These are phyloP conservation scores for Noctuana brunneofusca DNA, from an alignment of 2,888 invertebrate species.

Conservation along the genomic window DNA sequence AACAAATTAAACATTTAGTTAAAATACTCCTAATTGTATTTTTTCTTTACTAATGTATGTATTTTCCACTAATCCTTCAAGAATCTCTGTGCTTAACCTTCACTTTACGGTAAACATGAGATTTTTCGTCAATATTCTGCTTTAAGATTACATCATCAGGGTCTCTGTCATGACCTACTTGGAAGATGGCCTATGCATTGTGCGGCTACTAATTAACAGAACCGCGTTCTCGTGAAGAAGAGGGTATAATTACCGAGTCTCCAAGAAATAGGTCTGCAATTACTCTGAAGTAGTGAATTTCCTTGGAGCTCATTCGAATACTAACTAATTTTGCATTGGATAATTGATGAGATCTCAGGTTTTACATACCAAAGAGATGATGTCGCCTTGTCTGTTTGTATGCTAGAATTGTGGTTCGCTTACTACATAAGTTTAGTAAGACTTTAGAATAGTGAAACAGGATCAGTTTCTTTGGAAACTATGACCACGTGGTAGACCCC, in stretches of 20 bases:
- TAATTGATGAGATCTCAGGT: conserved; percentile 1
- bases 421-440: too few relatives aligned
- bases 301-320: conserved; percentile 5
- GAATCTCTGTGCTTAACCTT: too few relatives aligned
- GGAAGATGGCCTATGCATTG: conserved; percentile 23
- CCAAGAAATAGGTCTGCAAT: conserved; percentile 26
- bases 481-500: too few relatives aligned
- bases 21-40: too few relatives aligned
- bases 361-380: not conserved
- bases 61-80: too few relatives aligned
- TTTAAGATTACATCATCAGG: not conserved
- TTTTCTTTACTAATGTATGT: too few relatives aligned
- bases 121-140: too few relatives aligned
- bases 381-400: not conserved
- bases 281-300: conserved; percentile 26
- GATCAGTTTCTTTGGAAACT: too few relatives aligned
- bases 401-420: too few relatives aligned
- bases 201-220: conserved; percentile 27
- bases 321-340: not conserved
- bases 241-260: conserved; percentile 27
- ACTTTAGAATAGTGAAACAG: too few relatives aligned
- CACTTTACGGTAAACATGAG: too few relatives aligned
- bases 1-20: too few relatives aligned
- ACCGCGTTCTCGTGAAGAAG: conserved; percentile 20
- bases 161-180: conserved; percentile 29